Conservation (phyloP, 53 echinoderm and acorn worm species). For the Zoroaster sp. region DNA sequence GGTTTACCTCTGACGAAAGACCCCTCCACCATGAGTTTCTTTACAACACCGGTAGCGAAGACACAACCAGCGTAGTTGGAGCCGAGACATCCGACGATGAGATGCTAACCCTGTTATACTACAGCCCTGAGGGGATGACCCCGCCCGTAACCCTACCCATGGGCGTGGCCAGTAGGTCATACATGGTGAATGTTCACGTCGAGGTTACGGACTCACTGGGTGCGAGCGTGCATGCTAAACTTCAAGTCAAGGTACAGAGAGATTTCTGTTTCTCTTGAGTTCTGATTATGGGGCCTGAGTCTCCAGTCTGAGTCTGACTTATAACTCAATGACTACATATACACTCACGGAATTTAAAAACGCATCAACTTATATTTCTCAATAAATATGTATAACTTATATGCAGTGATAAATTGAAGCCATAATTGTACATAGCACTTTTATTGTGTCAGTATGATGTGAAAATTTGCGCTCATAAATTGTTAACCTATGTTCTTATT, state of each 20-base stretch:
- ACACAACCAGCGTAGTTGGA: background rate
- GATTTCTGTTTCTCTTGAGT: background rate
- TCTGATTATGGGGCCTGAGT: no score
- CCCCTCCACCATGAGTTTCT: constrained; percentile 63
- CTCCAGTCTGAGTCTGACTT: no score
- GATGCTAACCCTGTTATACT: constrained; percentile 56
- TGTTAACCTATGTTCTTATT: no score
- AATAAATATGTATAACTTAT: no score
- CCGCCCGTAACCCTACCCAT: constrained; percentile 55
- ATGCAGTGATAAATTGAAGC: no score
- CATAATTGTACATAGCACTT: no score
- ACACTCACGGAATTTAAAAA: no score
- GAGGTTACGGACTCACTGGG: constrained; percentile 70
- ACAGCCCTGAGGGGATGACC: constrained; percentile 69
- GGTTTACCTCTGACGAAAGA: constrained; percentile 47
- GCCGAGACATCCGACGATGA: background rate
- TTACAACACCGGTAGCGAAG: constrained; percentile 44
- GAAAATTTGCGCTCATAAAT: no score
- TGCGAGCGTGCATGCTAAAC: constrained; percentile 27
- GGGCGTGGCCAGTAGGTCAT: constrained; percentile 26
- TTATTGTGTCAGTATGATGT: no score
- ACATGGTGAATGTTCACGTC: constrained; percentile 62
- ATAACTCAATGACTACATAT: no score
- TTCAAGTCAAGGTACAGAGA: constrained; percentile 66
- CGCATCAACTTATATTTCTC: no score